These are phyloP conservation scores for Halcyon malimbica DNA, from an alignment of 2,113 vertebrate species.

Conservation along the genomic window DNA sequence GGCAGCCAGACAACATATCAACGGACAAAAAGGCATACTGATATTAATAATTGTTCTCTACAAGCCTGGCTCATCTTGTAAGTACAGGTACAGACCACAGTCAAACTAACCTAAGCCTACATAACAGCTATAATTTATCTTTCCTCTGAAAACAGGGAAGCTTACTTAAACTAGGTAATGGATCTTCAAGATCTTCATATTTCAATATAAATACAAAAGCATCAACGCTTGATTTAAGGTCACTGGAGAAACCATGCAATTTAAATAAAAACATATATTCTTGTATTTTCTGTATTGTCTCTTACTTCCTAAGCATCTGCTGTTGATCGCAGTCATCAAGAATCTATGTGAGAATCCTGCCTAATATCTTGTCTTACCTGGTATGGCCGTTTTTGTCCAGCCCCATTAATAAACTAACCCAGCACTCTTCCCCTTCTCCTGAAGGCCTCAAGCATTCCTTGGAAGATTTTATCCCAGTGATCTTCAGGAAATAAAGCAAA, in stretches of 20 bases:
- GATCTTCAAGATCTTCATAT: background rate
- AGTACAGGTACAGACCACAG: background rate
- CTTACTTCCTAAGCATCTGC: background rate
- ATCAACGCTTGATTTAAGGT: background rate
- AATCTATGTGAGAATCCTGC: background rate
- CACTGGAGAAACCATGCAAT: background rate
- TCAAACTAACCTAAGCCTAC: background rate
- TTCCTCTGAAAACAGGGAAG: background rate
- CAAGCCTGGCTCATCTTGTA: background rate
- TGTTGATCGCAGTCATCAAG: background rate
- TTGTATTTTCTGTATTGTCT: background rate
- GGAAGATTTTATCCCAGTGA: background rate
- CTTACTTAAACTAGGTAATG: background rate
- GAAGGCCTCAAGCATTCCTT: background rate
- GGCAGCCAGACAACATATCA: background rate
- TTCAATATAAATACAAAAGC: background rate
- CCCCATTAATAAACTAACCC: background rate
- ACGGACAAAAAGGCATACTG: background rate
- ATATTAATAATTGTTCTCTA: background rate
- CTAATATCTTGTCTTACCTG: background rate
- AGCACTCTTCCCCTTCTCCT: background rate
- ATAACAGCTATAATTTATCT: background rate
- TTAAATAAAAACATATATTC: background rate
- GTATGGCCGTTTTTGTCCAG: background rate
- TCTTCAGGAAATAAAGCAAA: background rate